These are phyloP conservation scores for Montipora capitata DNA, from an alignment of 92 coral and sea anemone genomes.

Conservation along the genomic window DNA sequence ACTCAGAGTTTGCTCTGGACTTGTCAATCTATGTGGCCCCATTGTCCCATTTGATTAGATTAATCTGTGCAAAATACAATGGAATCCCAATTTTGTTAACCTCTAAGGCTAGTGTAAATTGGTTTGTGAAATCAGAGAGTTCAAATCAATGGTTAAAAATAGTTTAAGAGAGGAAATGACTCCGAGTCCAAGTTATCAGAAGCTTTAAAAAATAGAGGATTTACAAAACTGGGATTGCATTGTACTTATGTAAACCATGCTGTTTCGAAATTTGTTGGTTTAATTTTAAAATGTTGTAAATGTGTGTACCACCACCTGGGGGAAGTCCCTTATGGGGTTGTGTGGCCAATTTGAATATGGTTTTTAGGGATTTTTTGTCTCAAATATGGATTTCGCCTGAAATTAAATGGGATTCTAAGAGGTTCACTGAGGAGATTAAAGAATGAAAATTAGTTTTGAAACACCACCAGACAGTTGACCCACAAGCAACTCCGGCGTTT, in stretches of 20 bases:
- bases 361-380: conserved; percentile 13
- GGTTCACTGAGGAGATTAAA: too few species aligned
- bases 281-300: neutral
- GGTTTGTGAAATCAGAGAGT: neutral
- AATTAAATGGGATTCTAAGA: neutral
- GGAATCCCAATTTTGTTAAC: conserved; percentile 19
- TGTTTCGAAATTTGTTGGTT: conserved; percentile 7
- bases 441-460: too few species aligned
- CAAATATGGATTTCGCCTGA: neutral
- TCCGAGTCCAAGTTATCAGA: neutral
- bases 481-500: too few species aligned
- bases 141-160: conserved; percentile 26
- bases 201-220: conserved; percentile 17
- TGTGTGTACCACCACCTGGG: conserved; percentile 16
- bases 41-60: conserved; percentile 73
- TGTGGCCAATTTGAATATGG: neutral
- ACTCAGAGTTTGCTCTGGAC: conserved; percentile 77
- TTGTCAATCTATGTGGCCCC: conserved; percentile 77
- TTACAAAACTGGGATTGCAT: conserved; percentile 6
- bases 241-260: conserved; percentile 10
- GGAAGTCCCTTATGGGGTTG: conserved; percentile 12
- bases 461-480: too few species aligned
- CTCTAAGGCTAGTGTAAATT: neutral
- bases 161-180: conserved; percentile 3
- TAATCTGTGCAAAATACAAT: conserved; percentile 3